These are phyloP conservation scores for Andrena bicolor DNA, from an alignment of 2,888 invertebrate species.

Conservation along the genomic window DNA sequence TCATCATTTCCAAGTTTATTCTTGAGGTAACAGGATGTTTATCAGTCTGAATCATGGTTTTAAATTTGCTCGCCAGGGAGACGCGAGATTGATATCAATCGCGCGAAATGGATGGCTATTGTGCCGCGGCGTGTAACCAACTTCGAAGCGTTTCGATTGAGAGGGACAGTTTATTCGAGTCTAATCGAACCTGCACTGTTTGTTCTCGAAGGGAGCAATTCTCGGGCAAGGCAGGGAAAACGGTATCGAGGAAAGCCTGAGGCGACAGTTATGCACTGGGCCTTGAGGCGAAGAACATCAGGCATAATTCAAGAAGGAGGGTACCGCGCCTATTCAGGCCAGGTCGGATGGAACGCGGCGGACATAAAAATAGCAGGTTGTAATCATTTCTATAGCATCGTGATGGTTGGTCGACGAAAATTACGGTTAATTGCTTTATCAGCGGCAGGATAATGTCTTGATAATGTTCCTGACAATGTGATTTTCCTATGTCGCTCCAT, in stretches of 20 bases:
- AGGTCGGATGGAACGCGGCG: background rate
- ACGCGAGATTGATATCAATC: background rate
- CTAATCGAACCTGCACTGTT: slow-evolving; percentile 30
- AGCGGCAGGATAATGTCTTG: slow-evolving; percentile 41
- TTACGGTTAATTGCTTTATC: slow-evolving; percentile 34
- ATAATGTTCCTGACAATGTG: slow-evolving; percentile 29
- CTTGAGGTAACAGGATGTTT: too few relatives aligned
- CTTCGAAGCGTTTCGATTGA: slow-evolving; percentile 4
- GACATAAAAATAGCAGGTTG: slow-evolving; percentile 28
- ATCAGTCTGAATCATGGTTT: background rate
- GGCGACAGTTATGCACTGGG: slow-evolving; percentile 12
- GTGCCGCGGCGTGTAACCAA: background rate
- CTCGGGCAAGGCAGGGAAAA: slow-evolving; percentile 3
- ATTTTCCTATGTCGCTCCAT: slow-evolving; percentile 26
- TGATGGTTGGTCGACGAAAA: slow-evolving; percentile 9
- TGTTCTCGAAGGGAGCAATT: background rate
- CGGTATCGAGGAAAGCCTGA: slow-evolving; percentile 27
- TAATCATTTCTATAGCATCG: slow-evolving; percentile 50
- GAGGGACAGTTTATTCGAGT: background rate
- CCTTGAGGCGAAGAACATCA: background rate
- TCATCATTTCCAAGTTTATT: too few relatives aligned
- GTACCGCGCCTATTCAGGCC: slow-evolving; percentile 16
- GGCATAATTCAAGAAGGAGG: slow-evolving; percentile 25
- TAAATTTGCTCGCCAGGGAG: too few relatives aligned
- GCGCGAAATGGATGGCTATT: background rate